phyloP scores from a whole-genome alignment of 2,797 vertebrate genomes.

The Poecile montanus region DNA sequence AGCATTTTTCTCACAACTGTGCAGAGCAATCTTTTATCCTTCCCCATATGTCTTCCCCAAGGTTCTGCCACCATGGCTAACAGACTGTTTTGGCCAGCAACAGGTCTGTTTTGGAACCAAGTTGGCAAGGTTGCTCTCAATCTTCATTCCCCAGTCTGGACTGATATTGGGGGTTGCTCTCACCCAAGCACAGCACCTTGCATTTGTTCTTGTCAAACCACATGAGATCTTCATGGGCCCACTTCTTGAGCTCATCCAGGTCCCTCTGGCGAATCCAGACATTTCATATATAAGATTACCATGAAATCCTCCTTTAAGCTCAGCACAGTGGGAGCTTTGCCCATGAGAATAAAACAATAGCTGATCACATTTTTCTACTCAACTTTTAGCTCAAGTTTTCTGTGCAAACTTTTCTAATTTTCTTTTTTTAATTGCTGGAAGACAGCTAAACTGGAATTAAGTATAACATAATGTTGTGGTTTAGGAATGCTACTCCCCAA shows the following conservation, averaged over 20 bases:
- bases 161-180: neutral
- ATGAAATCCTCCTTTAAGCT: neutral
- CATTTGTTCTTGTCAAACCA: neutral
- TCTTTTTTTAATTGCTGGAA: neutral
- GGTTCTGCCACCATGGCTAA: accelerated
- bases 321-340: neutral
- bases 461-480: neutral
- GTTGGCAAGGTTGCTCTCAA: neutral
- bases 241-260: neutral
- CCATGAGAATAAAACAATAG: neutral
- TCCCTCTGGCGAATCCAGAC: neutral
- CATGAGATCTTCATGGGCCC: no score
- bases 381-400: neutral
- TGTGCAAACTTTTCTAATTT: neutral
- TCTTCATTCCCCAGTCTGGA: neutral
- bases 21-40: accelerated
- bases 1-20: neutral
- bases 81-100: neutral
- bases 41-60: neutral
- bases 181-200: neutral
- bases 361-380: neutral
- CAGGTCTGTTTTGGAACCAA: neutral
- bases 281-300: neutral
- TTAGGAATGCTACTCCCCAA: neutral
- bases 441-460: neutral